Evolutionary conservation across 92 coral and sea anemone genomes (phyloP), one percentile per base, ranked within the genome.

Genomic region (Siderastrea radians): DNA sequence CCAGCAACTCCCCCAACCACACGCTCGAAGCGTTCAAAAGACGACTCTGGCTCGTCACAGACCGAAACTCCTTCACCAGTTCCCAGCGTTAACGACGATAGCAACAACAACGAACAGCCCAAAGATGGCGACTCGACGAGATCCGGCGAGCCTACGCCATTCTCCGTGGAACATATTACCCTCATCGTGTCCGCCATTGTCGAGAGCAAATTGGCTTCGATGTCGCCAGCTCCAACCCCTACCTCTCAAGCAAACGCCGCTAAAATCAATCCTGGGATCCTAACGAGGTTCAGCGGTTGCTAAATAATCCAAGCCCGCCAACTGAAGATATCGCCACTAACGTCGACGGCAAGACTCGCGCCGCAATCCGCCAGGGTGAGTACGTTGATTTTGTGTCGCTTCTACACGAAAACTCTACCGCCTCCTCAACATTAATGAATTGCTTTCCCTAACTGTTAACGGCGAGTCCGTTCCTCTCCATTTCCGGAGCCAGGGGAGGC

Each of bases 311-410:
- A n/a, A n/a, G n/a, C n/a, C n/a, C n/a, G n/a, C n/a, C n/a, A n/a
- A n/a, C n/a, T 4, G 80, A 52, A 0, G 80, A 75, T 66, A 26
- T 75, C 44, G 80, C 67, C 0, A 53, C 67, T 1, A 51, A 75
- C 12, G 67, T 75, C 8, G 80, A 75, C 16, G 66, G 14, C 7
- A 75, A 75, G 57, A 75, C 80, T 0, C 9, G 67, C 49, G 44
- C 38, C 38, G 51, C 67, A 0, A 75, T 75, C 16, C 7, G 19
- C 12, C 2, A 75, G 38, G 80, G 67, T 75, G 52, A 57, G 52
- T 55, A 53, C 11, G 68, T 75, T 75, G 80, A 75, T 75, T 57
- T 75, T 75, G 80, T 57, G 11, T 75, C 80, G 51, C 67, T 75
- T 1, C 15, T 75, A 5, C 67, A 11, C 53, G 44, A 75, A 8